Evolutionary conservation across 2,797 vertebrate genomes (phyloP).

Genomic region (Hapalemur alaotrensis): DNA sequence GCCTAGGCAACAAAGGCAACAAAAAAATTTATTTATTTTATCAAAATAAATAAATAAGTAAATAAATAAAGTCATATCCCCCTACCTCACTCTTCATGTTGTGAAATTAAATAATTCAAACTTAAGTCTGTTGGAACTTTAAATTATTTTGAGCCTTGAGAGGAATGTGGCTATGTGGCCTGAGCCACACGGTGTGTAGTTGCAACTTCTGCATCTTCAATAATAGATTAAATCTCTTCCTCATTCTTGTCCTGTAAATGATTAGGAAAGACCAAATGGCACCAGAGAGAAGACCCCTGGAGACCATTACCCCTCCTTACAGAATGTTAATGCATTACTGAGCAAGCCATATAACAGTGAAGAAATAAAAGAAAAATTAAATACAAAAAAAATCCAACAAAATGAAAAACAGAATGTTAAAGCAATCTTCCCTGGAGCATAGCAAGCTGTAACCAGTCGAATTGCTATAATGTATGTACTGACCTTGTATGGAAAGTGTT

Average conservation of each 20-base stretch:
- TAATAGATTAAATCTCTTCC: not conserved
- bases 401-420: no score
- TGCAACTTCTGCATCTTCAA: not conserved
- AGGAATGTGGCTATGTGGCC: not conserved
- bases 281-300: not conserved
- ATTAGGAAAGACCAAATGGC: not conserved
- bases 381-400: no score
- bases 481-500: not conserved
- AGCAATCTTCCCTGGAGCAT: not conserved
- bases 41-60: no score
- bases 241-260: not conserved
- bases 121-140: not conserved
- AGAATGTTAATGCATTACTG: not conserved
- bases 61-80: not conserved
- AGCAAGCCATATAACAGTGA: no score
- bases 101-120: not conserved
- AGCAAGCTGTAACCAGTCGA: not conserved
- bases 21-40: no score
- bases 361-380: no score
- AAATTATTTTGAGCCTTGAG: not conserved
- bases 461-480: not conserved
- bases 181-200: not conserved
- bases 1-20: no score
- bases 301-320: not conserved
- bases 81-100: not conserved